Evolutionary conservation across 1,140 invertebrate genomes (phyloP).

Genomic region (Holotrichia oblita): DNA sequence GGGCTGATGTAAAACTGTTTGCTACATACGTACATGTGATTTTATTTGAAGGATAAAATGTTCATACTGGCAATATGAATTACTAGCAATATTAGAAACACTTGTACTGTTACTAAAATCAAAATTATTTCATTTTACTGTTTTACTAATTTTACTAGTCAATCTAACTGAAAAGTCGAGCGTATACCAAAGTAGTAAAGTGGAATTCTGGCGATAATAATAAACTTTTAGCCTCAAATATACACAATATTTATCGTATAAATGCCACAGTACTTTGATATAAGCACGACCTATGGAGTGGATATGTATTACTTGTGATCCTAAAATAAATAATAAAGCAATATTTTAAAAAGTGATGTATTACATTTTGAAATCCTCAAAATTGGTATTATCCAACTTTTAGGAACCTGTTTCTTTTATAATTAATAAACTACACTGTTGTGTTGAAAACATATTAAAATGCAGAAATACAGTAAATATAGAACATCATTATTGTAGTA

Average conservation of each 20-base stretch:
- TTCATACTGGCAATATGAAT: background rate
- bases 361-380: background rate
- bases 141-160: constrained; percentile 21
- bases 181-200: too few species aligned
- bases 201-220: too few species aligned
- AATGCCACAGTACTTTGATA: too few species aligned
- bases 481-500: too few species aligned
- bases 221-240: too few species aligned
- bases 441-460: too few species aligned
- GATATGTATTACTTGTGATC: constrained; percentile 14
- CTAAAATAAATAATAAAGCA: constrained; percentile 5
- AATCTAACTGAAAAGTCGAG: background rate
- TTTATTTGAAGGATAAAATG: background rate
- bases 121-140: background rate
- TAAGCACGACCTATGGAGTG: background rate
- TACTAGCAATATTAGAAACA: constrained; percentile 11
- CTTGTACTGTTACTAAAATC: background rate
- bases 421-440: too few species aligned
- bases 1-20: constrained; percentile 28
- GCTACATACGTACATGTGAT: background rate
- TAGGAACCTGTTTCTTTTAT: too few species aligned
- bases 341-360: background rate
- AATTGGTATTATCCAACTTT: too few species aligned
- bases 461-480: too few species aligned
- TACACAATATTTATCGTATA: too few species aligned